These are phyloP conservation scores for Plodia interpunctella DNA, from an alignment of 1,140 invertebrate species.

Conservation along the genomic window DNA sequence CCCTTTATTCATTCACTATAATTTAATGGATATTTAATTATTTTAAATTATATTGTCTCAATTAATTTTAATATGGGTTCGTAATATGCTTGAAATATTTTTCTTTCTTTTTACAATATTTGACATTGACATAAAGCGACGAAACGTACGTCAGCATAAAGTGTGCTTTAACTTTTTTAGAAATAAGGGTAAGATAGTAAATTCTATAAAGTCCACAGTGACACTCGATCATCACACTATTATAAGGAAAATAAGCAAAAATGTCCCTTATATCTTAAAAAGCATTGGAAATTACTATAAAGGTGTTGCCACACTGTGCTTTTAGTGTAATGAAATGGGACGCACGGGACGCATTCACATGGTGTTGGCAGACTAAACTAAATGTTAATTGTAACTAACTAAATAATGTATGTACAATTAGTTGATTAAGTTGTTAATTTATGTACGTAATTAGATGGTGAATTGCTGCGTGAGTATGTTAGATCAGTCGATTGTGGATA, in stretches of 20 bases:
- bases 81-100: too few species aligned
- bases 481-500: neutral
- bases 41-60: too few species aligned
- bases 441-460: neutral
- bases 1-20: too few species aligned
- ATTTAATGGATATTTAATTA: too few species aligned
- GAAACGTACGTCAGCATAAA: too few species aligned
- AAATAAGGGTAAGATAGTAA: too few species aligned
- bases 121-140: too few species aligned
- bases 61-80: too few species aligned
- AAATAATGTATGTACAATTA: neutral
- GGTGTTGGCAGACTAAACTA: neutral
- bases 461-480: neutral
- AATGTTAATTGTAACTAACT: neutral
- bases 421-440: slow-evolving; percentile 4
- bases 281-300: neutral
- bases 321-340: neutral
- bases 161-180: too few species aligned
- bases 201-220: neutral
- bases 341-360: neutral
- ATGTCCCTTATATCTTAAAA: neutral
- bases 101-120: too few species aligned
- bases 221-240: neutral
- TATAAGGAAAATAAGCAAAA: neutral
- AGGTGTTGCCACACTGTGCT: neutral